phyloP scores from a whole-genome alignment of 2,113 vertebrate genomes.

The Nycticryphes semicollaris region DNA sequence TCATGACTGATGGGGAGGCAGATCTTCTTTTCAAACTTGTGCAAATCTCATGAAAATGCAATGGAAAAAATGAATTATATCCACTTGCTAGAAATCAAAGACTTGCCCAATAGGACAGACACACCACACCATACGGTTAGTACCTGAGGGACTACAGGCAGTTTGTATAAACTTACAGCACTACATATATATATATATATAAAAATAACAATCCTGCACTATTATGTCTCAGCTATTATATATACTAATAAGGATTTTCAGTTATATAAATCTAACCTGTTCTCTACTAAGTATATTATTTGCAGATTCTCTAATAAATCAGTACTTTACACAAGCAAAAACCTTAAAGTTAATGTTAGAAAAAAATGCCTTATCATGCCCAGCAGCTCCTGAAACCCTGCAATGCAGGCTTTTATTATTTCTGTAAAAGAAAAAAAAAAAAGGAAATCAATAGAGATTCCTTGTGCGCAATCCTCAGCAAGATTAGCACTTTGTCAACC shows the following conservation, averaged over 20 bases:
- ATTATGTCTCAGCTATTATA: background rate
- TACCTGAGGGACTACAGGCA: background rate
- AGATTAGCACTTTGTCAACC: slow-evolving; percentile 58
- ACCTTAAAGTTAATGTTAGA: slow-evolving; percentile 19
- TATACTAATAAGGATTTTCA: background rate
- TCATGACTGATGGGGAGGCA: background rate
- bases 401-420: slow-evolving; percentile 58
- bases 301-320: slow-evolving; percentile 24
- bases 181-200: background rate
- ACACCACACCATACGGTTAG: background rate
- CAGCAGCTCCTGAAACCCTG: slow-evolving; percentile 49
- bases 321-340: slow-evolving; percentile 22
- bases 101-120: background rate
- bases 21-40: background rate
- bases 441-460: slow-evolving; percentile 51
- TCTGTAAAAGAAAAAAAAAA: slow-evolving; percentile 23
- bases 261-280: background rate
- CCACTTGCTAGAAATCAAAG: background rate
- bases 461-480: slow-evolving; percentile 30
- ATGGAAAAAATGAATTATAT: background rate
- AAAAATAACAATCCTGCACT: background rate
- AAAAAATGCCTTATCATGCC: slow-evolving; percentile 36
- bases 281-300: background rate
- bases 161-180: background rate
- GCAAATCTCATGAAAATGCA: background rate